Evolutionary conservation across 2,113 vertebrate genomes (phyloP).

Genomic region (Xyliphius kryptos): DNA sequence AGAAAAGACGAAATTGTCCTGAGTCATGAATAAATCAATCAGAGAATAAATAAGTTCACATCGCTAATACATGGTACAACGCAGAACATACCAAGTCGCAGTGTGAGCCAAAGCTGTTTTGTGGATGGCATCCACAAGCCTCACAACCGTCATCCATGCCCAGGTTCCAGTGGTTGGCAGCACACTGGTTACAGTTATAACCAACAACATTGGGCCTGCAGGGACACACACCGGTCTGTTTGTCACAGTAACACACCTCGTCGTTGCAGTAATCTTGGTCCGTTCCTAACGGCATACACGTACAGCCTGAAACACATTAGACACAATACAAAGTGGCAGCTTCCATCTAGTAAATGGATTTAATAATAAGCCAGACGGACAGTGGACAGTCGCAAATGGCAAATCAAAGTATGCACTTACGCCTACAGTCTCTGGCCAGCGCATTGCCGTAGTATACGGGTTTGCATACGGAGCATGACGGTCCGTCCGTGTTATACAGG

Average conservation of each 20-base stretch:
- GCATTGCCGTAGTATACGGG: constrained; percentile 74
- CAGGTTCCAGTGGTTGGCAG: constrained; percentile 72
- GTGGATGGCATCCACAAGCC: constrained; percentile 63
- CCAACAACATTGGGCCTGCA: constrained; percentile 68
- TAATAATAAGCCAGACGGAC: no score
- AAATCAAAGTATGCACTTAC: constrained; percentile 66
- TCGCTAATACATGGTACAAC: no score
- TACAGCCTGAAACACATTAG: constrained; percentile 72
- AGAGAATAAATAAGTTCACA: no score
- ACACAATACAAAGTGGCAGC: no score
- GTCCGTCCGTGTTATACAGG: constrained; percentile 69
- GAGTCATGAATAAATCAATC: not conserved
- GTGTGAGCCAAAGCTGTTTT: constrained; percentile 48
- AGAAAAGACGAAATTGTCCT: no score
- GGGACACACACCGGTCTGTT: constrained; percentile 58
- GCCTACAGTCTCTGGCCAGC: constrained; percentile 68
- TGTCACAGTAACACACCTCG: constrained; percentile 64
- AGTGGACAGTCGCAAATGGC: no score
- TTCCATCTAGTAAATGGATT: no score
- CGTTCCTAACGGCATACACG: constrained; percentile 70
- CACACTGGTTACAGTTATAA: constrained; percentile 69
- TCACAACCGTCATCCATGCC: constrained; percentile 66
- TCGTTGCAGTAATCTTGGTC: constrained; percentile 52
- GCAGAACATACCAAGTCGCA: constrained; percentile 75
- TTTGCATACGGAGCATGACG: constrained; percentile 64